Conservation (phyloP, 2,797 vertebrate species). For the Heliangelus exortis region DNA sequence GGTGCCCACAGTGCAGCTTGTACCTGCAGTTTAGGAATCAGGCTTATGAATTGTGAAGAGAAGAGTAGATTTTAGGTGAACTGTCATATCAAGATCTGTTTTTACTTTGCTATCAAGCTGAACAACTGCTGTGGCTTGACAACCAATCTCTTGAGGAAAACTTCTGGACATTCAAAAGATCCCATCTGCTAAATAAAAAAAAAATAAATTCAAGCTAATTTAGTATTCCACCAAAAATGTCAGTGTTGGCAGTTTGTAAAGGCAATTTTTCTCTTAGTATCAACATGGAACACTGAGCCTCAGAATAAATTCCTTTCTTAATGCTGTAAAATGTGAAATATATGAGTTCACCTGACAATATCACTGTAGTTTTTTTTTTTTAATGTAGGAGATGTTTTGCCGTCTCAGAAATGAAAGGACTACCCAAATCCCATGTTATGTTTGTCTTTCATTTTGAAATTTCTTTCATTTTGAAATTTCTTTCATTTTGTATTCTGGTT, state of each 20-base stretch:
- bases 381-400: background rate
- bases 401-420: background rate
- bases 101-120: conserved; percentile 3
- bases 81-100: background rate
- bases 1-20: background rate
- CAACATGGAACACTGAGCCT: background rate
- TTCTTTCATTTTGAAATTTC: background rate
- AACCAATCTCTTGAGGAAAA: background rate
- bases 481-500: conserved; percentile 48
- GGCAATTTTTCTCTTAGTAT: background rate
- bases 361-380: background rate
- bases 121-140: background rate
- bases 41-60: background rate
- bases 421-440: background rate
- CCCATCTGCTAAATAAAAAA: background rate
- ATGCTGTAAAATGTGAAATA: background rate
- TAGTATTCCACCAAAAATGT: background rate
- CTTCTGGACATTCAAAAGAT: background rate
- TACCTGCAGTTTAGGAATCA: background rate
- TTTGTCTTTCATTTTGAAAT: background rate
- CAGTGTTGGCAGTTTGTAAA: background rate
- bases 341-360: background rate
- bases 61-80: background rate
- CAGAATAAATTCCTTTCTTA: background rate
- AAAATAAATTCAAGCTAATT: background rate